These are phyloP conservation scores for Nycticorax nycticorax DNA, from an alignment of 2,113 vertebrate species.

Conservation along the genomic window DNA sequence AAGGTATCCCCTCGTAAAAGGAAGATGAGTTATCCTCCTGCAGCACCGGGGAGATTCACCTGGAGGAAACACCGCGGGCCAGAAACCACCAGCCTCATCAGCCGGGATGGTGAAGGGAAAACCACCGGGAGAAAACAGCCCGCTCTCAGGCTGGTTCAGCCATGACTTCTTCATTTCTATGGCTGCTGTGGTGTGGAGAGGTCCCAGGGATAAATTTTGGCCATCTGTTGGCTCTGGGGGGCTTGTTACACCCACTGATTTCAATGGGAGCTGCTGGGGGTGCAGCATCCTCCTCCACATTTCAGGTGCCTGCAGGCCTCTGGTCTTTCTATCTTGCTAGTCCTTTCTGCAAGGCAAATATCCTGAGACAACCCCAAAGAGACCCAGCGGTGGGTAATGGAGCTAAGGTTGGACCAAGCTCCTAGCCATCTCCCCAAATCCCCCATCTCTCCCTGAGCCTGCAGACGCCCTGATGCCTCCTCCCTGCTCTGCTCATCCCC, in stretches of 20 bases:
- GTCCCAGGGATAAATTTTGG: neutral
- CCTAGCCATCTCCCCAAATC: neutral
- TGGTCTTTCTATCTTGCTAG: neutral
- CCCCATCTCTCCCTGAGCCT: neutral
- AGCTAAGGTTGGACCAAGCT: neutral
- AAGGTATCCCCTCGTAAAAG: neutral
- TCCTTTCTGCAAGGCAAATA: neutral
- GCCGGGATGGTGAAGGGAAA: neutral
- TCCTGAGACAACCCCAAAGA: neutral
- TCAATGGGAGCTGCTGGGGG: neutral
- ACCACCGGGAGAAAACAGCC: neutral
- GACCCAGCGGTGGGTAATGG: neutral
- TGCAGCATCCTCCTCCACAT: accelerated
- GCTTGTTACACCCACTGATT: neutral
- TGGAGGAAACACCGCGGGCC: neutral
- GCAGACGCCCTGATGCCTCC: neutral
- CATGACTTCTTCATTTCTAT: neutral
- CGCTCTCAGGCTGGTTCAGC: neutral
- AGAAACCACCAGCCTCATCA: neutral
- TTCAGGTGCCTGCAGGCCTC: neutral
- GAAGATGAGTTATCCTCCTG: neutral
- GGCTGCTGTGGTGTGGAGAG: neutral
- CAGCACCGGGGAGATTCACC: neutral
- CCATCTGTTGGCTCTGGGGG: neutral
- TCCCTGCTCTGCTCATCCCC: neutral